Conservation (phyloP, 2,113 vertebrate genomes). For the Cranoglanis bouderius region DNA sequence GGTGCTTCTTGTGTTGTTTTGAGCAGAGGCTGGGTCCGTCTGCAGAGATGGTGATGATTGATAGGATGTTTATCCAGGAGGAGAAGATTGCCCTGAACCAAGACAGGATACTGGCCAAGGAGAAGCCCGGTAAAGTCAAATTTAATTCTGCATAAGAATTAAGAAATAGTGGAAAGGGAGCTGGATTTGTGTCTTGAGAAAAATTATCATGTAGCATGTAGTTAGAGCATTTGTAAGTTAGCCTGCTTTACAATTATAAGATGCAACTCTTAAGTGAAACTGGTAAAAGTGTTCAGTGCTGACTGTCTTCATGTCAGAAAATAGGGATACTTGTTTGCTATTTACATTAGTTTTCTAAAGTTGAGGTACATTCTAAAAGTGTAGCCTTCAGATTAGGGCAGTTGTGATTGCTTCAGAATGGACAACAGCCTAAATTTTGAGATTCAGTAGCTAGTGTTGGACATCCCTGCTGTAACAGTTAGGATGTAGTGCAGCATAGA, state of each 20-base stretch:
- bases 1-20: constrained; percentile 9
- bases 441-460: not conserved
- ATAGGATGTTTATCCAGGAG: constrained; percentile 95
- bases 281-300: not conserved
- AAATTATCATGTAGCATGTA: too few species aligned
- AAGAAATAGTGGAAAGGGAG: not conserved
- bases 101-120: constrained; percentile 86
- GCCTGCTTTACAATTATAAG: not conserved
- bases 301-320: not conserved
- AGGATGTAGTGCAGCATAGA: not conserved
- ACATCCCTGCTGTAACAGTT: not conserved
- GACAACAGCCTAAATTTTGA: not conserved
- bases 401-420: not conserved
- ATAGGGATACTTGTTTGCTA: not conserved
- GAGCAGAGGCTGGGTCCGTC: constrained; percentile 89
- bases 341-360: not conserved
- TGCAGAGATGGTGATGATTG: constrained; percentile 97
- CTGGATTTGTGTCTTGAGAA: not conserved
- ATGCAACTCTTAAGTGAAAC: not conserved
- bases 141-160: not conserved
- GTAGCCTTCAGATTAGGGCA: not conserved
- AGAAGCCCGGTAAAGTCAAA: constrained; percentile 81
- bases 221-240: not conserved
- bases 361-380: not conserved
- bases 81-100: constrained; percentile 86